Percentiles rank a stretch among this genome's conserved stretches.
Evolutionary conservation across 2,888 invertebrate species (phyloP).

Genomic region (Idaea dimidiata): DNA sequence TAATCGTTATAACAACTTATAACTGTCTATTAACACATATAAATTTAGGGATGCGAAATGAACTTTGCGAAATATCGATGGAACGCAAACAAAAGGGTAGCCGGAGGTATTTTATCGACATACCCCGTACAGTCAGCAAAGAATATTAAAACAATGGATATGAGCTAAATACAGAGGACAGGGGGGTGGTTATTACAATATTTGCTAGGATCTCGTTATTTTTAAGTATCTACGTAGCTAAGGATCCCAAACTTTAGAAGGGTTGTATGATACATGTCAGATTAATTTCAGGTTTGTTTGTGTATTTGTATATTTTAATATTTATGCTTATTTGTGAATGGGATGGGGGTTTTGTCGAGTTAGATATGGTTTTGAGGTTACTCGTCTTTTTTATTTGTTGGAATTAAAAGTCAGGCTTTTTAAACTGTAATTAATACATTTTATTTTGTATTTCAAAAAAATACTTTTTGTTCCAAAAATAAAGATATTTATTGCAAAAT

Average conservation of each 20-base stretch:
- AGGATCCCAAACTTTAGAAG: conserved; percentile 59
- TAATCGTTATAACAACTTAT: conserved; percentile 49
- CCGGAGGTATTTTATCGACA: conserved; percentile 18
- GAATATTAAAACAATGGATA: conserved; percentile 65
- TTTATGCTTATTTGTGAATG: background rate
- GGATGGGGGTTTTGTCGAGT: background rate
- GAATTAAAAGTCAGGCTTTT: background rate
- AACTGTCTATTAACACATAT: conserved; percentile 59
- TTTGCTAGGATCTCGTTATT: conserved; percentile 79
- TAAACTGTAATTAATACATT: too few relatives aligned
- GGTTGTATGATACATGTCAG: conserved; percentile 26
- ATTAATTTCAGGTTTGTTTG: background rate
- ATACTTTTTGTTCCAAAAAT: too few relatives aligned
- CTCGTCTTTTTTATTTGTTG: background rate
- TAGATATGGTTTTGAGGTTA: background rate
- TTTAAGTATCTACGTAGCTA: conserved; percentile 71
- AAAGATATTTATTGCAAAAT: too few relatives aligned
- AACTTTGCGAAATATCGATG: conserved; percentile 61
- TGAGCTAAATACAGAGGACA: conserved; percentile 51
- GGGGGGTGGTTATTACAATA: conserved; percentile 71
- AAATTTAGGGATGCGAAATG: conserved; percentile 61
- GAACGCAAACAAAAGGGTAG: conserved; percentile 51
- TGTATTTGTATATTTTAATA: background rate
- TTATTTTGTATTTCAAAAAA: too few relatives aligned
- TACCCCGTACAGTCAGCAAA: conserved; percentile 53